These are phyloP conservation scores for Excalfactoria chinensis DNA, from an alignment of 2,113 vertebrate genomes.

Conservation along the genomic window DNA sequence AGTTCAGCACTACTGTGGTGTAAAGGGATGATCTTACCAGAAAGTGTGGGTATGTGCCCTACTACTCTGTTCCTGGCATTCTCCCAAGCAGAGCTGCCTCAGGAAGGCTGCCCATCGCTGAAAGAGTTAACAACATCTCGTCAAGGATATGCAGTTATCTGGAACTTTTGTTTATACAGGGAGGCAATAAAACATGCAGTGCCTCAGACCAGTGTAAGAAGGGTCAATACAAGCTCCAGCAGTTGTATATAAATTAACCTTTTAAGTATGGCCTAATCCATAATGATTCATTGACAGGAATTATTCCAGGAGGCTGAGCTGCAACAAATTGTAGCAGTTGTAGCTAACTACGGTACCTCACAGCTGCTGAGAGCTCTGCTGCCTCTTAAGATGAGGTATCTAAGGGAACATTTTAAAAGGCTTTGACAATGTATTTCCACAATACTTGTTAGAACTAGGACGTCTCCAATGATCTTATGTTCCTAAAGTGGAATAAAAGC, in stretches of 20 bases:
- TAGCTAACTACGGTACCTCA: slow-evolving; percentile 36
- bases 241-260: slow-evolving; percentile 75
- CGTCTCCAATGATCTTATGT: slow-evolving; percentile 55
- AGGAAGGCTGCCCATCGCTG: neutral
- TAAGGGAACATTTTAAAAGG: slow-evolving; percentile 64
- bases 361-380: slow-evolving; percentile 49
- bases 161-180: slow-evolving; percentile 72
- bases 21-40: neutral
- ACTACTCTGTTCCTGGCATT: neutral
- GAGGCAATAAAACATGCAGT: slow-evolving; percentile 68
- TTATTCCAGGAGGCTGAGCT: slow-evolving; percentile 65
- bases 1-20: neutral
- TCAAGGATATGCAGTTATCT: slow-evolving; percentile 63
- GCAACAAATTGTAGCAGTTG: slow-evolving; percentile 61
- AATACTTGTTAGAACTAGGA: slow-evolving; percentile 66
- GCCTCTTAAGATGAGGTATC: slow-evolving; percentile 62
- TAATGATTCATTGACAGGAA: slow-evolving; percentile 72
- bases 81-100: neutral
- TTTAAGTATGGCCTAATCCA: slow-evolving; percentile 71
- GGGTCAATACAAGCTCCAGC: slow-evolving; percentile 71
- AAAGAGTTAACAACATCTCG: slow-evolving; percentile 70
- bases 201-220: slow-evolving; percentile 61
- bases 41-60: neutral
- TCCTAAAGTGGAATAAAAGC: slow-evolving; percentile 66
- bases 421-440: slow-evolving; percentile 70